Evolutionary conservation across 2,888 invertebrate genomes (phyloP).

Genomic region (Xiphydria camelus): DNA sequence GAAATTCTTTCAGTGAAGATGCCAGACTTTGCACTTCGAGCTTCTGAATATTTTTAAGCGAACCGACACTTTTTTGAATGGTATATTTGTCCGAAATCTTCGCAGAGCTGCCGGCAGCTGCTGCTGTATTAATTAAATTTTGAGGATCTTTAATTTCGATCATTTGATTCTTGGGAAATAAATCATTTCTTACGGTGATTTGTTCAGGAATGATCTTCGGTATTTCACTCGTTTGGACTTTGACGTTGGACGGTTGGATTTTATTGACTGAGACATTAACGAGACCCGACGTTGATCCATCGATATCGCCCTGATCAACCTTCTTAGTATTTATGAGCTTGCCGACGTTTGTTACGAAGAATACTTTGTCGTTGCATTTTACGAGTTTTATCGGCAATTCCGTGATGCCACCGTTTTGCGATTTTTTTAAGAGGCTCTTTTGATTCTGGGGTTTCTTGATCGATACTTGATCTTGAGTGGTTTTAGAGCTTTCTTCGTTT

Average conservation of each 20-base stretch:
- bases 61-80: slow-evolving; percentile 7
- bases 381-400: slow-evolving; percentile 11
- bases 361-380: slow-evolving; percentile 16
- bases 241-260: slow-evolving; percentile 7
- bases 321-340: slow-evolving; percentile 15
- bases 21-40: slow-evolving; percentile 16
- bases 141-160: too few relatives aligned
- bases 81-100: too few relatives aligned
- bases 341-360: slow-evolving; percentile 12
- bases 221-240: too few relatives aligned
- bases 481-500: too few relatives aligned
- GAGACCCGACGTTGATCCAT: slow-evolving; percentile 4
- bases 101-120: too few relatives aligned
- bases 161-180: too few relatives aligned
- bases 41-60: slow-evolving; percentile 14
- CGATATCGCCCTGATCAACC: slow-evolving; percentile 2
- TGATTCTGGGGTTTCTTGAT: too few relatives aligned
- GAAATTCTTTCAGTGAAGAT: slow-evolving; percentile 16
- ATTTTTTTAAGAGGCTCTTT: too few relatives aligned
- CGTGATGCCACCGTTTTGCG: neutral
- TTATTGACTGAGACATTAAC: slow-evolving; percentile 11
- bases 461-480: too few relatives aligned
- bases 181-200: too few relatives aligned
- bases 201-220: too few relatives aligned
- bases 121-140: too few relatives aligned